Conservation (phyloP, 2,113 vertebrate species). For the Delphinapterus leucas region DNA sequence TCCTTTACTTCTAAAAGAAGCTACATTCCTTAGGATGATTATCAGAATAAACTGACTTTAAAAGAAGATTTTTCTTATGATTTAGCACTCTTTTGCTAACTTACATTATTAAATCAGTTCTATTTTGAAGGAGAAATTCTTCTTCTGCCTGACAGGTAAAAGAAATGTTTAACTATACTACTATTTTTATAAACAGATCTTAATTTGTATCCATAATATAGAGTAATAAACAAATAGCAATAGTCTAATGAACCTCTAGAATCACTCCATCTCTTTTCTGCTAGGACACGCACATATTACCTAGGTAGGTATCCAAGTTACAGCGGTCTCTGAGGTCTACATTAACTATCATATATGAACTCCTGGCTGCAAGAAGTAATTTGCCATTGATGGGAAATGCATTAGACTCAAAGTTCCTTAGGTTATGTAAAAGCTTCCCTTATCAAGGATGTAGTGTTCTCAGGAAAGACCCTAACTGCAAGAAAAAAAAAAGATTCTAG, state of each 20-base stretch:
- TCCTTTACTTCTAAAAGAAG: neutral
- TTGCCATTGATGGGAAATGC: neutral
- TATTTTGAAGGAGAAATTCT: constrained; percentile 18
- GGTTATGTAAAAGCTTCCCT: neutral
- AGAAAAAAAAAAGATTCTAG: neutral
- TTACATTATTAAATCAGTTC: neutral
- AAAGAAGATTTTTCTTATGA: neutral
- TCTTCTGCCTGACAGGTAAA: neutral
- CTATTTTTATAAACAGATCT: neutral
- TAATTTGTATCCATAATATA: neutral
- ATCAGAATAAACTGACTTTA: constrained; percentile 26
- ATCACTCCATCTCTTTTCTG: constrained; percentile 9
- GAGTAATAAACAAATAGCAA: neutral
- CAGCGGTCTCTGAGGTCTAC: neutral
- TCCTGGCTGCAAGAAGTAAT: neutral
- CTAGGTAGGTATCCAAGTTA: neutral
- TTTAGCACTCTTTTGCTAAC: neutral
- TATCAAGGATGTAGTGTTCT: constrained; percentile 37
- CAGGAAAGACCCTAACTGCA: neutral
- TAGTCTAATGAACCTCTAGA: neutral
- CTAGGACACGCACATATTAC: neutral
- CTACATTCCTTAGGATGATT: constrained; percentile 1
- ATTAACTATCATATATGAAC: neutral
- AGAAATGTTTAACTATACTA: neutral
- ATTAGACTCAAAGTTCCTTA: neutral